Conservation (phyloP, 2,888 invertebrate genomes). For the Eledona agricola region DNA sequence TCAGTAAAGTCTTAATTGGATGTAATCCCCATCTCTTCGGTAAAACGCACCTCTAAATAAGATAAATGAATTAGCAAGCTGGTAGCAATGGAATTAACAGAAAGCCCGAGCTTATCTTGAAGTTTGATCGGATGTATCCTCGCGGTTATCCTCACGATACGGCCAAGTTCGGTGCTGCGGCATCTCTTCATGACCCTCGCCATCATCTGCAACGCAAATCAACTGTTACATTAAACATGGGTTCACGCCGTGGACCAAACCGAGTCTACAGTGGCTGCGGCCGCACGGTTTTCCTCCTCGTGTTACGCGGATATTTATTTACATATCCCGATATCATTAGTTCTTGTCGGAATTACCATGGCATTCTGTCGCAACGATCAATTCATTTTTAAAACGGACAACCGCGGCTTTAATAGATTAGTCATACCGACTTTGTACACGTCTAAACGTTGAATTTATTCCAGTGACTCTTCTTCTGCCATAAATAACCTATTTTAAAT, state of each 20-base stretch:
- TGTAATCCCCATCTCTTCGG: no score
- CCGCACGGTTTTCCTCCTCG: slow-evolving; percentile 41
- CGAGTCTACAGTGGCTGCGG: slow-evolving; percentile 38
- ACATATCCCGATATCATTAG: slow-evolving; percentile 56
- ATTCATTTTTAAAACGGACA: slow-evolving; percentile 29
- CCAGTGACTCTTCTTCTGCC: background rate
- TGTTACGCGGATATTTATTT: slow-evolving; percentile 57
- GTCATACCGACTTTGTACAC: slow-evolving; percentile 30
- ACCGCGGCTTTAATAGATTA: slow-evolving; percentile 33
- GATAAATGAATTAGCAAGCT: slow-evolving; percentile 36
- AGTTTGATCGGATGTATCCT: slow-evolving; percentile 42
- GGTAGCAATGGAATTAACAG: slow-evolving; percentile 39
- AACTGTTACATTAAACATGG: slow-evolving; percentile 58
- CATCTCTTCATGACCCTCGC: slow-evolving; percentile 39
- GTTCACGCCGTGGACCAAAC: slow-evolving; percentile 53
- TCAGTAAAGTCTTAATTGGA: no score
- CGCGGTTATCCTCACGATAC: slow-evolving; percentile 46
- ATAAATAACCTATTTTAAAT: no score
- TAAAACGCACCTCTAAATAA: no score
- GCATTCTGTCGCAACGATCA: slow-evolving; percentile 39
- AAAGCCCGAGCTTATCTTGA: slow-evolving; percentile 38
- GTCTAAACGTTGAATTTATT: slow-evolving; percentile 30
- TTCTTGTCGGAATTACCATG: slow-evolving; percentile 56
- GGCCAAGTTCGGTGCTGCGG: slow-evolving; percentile 41
- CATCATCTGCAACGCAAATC: slow-evolving; percentile 54